Base-by-base conservation (phyloP, 2,113 vertebrate species). In the rabbit (Oryctolagus cuniculus) region DNA sequence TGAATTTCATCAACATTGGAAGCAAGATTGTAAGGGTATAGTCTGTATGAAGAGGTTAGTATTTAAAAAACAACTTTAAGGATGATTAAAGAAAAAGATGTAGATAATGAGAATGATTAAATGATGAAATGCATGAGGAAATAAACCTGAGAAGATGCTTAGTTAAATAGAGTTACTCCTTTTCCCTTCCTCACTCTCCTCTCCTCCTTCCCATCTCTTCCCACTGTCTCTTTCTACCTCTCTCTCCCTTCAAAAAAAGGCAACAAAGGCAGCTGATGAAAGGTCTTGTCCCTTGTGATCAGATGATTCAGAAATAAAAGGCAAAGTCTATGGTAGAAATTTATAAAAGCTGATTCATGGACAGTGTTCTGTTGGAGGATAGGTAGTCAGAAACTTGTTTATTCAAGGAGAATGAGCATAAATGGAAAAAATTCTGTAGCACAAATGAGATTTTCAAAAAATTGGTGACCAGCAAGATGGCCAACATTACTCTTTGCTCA, bases 151-250 rank as follows among this genome's bases (percentile, higher is more conserved):
- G 17, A 12, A 44, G 29, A 63, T 22, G 17, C 19, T 24, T 63
- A 38, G 53, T 81, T 16, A 83, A 34, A 83, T 4, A 3, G 1
- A 87, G 38, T 25, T n/a, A 61, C 36, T 51, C 10, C 29, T 70
- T 25, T 10, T 27, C 25, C 34, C 61, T 5, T 7, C n/a, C 16
- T 51, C 36, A 34, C 9, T 44, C 24, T 49, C 25, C 16, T 13
- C 49, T 10, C 2, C 22, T 49, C 12, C 2, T 21, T 24, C 11
- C 34, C 5, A 19, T 25, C 6, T 13, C 7, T 1, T 9, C 16
- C 11, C 10, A 3, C 4, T 15, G 1, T 44, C 10, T 61, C 8
- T 38, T 16, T 67, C 49, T n/a, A 10, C 51, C 4, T 27, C 58
- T 87, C 4, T 8, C 10, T 72, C 64, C 4, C 31, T 95, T 34